Base-by-base conservation (phyloP, 1,140 invertebrate species). In the Psix sp. region DNA sequence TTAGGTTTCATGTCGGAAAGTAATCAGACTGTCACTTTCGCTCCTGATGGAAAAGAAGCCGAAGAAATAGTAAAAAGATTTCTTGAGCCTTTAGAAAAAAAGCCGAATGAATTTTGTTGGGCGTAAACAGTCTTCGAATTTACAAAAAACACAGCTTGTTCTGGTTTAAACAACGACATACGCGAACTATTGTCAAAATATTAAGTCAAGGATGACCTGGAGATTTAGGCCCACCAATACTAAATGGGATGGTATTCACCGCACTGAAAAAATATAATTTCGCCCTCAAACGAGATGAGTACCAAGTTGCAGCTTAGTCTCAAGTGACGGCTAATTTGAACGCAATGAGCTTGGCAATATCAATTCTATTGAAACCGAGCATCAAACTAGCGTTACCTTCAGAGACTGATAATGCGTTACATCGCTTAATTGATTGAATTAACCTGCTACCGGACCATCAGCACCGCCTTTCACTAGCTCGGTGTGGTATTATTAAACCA, bases 361-460 rank as follows among this genome's bases (percentile, higher is more conserved):
- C 33, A 0, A 13, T 10, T 13, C 24, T 48, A 5, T 15, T 38
- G n/a, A 16, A 17, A 5, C 42, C 42, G 0, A 33, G 36, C 1
- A 11, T 36, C 5, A 54, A 60, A 17, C 31, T 13, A 24, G 33
- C 56, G 3, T 17, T 60, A n/a, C 42, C 56, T 1, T 11, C 13
- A 9, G 42, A 60, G 11, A 15, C 33, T 9, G 21, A 11, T 31
- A n/a, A n/a, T n/a, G n/a, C n/a, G 1, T n/a, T 60, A 6, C 26
- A 46, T 6, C 31, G 21, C 10, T 16, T 60, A 10, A 24, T 24
- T 2, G 43, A 46, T 7, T n/a, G 43, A 5, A 46, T 46, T 4
- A 26, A 45, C 9, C 13, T 52, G 1, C 14, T 52, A 2, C 16
- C 39, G 0, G 39, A 45, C 21, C 29, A 45, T 14, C 39, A 57